Evolutionary conservation across 2,797 vertebrate genomes (phyloP).

Genomic region (Alca torda): DNA sequence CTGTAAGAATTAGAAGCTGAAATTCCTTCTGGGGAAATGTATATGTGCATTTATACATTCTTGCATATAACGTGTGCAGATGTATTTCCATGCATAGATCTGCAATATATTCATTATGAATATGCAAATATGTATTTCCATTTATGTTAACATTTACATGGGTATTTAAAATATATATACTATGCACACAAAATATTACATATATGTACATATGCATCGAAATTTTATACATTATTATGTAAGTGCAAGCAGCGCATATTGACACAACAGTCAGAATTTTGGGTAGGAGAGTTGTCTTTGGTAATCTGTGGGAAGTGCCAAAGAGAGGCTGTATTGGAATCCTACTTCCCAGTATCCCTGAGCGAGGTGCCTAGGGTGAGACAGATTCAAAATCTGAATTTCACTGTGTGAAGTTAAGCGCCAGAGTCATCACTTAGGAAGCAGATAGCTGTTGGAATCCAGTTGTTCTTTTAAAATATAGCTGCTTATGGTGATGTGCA

Average conservation of each 20-base stretch:
- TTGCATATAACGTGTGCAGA: background rate
- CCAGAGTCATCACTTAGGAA: background rate
- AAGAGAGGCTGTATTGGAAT: background rate
- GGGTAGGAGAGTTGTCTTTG: background rate
- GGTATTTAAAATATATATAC: background rate
- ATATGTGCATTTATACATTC: background rate
- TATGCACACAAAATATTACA: background rate
- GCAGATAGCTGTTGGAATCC: background rate
- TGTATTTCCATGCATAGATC: background rate
- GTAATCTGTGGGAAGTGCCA: background rate
- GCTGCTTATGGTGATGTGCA: background rate
- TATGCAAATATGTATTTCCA: background rate
- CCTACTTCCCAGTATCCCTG: background rate
- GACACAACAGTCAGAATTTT: background rate
- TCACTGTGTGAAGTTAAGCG: background rate
- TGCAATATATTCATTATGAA: background rate
- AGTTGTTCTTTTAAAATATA: background rate
- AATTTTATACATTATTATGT: background rate
- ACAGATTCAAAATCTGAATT: background rate
- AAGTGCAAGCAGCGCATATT: background rate
- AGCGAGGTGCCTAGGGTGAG: background rate
- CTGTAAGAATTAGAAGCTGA: background rate
- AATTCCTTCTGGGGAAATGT: background rate
- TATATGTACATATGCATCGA: background rate
- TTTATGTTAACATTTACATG: background rate